A percentile compares a stretch with the other conserved stretches of the same genome.
These are phyloP conservation scores for Drosophila littoralis DNA, from an alignment of 1,140 invertebrate species.

Conservation along the genomic window DNA sequence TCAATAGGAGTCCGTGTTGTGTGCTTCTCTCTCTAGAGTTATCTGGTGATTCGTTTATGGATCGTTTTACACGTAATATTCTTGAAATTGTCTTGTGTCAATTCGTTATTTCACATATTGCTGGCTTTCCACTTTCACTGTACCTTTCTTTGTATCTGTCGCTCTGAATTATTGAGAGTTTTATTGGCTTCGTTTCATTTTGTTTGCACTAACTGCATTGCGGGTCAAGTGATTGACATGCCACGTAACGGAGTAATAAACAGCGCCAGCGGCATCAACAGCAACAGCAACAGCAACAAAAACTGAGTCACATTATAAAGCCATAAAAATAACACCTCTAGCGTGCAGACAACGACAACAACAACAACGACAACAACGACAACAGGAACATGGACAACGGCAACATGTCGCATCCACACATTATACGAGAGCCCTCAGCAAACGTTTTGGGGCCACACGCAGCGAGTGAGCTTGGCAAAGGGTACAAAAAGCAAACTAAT, in stretches of 20 bases:
- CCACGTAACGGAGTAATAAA: constrained; percentile 44
- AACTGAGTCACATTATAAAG: constrained; percentile 66
- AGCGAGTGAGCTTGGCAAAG: constrained; percentile 48
- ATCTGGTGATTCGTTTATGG: not conserved
- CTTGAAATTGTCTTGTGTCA: no score
- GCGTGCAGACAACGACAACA: constrained; percentile 31
- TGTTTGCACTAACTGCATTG: constrained; percentile 35
- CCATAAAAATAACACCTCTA: constrained; percentile 75
- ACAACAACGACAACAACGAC: constrained; percentile 24
- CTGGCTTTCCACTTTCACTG: constrained; percentile 1
- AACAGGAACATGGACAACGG: constrained; percentile 20
- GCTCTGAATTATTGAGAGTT: not conserved
- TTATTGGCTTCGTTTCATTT: constrained; percentile 23
- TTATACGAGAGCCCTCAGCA: constrained; percentile 37
- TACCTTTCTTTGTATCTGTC: not conserved
- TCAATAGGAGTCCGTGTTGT: no score
- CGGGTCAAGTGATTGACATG: constrained; percentile 60
- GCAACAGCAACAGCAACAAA: constrained; percentile 11
- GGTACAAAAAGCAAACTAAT: constrained; percentile 69
- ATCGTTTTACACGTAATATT: no score
- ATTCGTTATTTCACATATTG: not conserved
- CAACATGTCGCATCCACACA: constrained; percentile 38
- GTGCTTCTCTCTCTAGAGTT: no score
- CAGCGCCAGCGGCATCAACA: not conserved
- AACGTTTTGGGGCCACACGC: constrained; percentile 65